Evolutionary conservation across 2,113 vertebrate genomes (phyloP).

Genomic region (Neodon shergylaensis): DNA sequence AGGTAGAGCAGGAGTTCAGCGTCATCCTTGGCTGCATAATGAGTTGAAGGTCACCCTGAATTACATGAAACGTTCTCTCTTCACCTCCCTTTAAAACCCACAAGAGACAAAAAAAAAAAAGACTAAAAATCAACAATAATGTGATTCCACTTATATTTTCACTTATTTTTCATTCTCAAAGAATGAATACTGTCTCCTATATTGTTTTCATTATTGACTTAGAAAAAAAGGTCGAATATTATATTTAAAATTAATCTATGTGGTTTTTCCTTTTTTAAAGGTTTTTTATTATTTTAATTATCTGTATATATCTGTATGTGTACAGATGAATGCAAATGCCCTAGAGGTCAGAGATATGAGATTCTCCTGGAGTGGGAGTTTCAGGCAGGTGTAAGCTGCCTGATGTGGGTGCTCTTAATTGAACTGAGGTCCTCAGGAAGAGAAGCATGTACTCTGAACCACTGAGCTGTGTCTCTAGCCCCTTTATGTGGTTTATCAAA

Average conservation of each 20-base stretch:
- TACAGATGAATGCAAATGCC: not conserved
- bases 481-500: not conserved
- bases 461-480: not conserved
- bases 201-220: conserved; percentile 41
- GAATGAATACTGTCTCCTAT: not conserved
- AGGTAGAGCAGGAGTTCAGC: not conserved
- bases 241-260: not conserved
- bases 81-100: too few species aligned
- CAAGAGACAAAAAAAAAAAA: not conserved
- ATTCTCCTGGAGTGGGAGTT: not conserved
- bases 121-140: not conserved
- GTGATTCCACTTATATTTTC: conserved; percentile 12
- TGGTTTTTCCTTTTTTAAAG: conserved; percentile 14
- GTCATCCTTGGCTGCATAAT: not conserved
- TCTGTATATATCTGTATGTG: not conserved
- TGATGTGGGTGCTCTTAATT: not conserved
- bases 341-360: not conserved
- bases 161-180: conserved; percentile 34
- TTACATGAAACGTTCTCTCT: not conserved
- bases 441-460: not conserved
- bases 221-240: not conserved
- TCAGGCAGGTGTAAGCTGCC: not conserved
- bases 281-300: not conserved
- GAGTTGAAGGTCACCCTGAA: too few species aligned
- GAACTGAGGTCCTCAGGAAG: not conserved